These are phyloP conservation scores for Coelopa pilipes DNA, from an alignment of 2,888 invertebrate species.

Conservation along the genomic window DNA sequence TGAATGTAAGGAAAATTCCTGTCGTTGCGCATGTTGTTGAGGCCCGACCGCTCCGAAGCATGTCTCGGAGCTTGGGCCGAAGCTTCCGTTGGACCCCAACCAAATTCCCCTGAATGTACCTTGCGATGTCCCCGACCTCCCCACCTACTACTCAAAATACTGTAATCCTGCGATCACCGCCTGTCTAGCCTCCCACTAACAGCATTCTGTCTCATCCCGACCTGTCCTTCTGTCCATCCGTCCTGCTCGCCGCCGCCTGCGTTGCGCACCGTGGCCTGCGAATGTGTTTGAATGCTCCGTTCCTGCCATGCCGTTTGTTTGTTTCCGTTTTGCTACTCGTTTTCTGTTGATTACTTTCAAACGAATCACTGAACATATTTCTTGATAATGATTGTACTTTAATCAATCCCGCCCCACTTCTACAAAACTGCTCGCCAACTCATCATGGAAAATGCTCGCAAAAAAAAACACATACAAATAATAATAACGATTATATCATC, in stretches of 20 bases:
- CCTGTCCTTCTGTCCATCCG: neutral
- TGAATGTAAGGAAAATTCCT: too few species aligned
- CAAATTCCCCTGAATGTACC: too few species aligned
- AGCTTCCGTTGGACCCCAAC: too few species aligned
- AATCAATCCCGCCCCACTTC: slow-evolving; percentile 47
- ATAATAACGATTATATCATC: slow-evolving; percentile 14
- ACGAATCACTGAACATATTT: slow-evolving; percentile 55
- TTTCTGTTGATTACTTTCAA: slow-evolving; percentile 39
- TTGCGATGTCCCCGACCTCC: too few species aligned
- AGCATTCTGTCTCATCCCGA: too few species aligned
- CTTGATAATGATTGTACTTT: slow-evolving; percentile 60
- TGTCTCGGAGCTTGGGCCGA: too few species aligned
- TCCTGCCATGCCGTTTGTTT: neutral
- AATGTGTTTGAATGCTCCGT: neutral
- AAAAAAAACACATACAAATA: slow-evolving; percentile 44
- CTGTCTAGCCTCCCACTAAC: too few species aligned
- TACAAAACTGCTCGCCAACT: slow-evolving; percentile 52
- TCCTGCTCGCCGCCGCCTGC: neutral
- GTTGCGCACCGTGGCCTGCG: slow-evolving; percentile 1
- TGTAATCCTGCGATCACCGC: too few species aligned
- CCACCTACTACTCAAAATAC: too few species aligned
- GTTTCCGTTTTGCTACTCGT: slow-evolving; percentile 12
- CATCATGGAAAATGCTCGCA: slow-evolving; percentile 56
- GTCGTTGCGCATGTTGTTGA: too few species aligned
- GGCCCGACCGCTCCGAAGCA: too few species aligned